These are phyloP conservation scores for Cardiocondyla obscurior DNA, from an alignment of 1,140 invertebrate genomes.

Conservation along the genomic window DNA sequence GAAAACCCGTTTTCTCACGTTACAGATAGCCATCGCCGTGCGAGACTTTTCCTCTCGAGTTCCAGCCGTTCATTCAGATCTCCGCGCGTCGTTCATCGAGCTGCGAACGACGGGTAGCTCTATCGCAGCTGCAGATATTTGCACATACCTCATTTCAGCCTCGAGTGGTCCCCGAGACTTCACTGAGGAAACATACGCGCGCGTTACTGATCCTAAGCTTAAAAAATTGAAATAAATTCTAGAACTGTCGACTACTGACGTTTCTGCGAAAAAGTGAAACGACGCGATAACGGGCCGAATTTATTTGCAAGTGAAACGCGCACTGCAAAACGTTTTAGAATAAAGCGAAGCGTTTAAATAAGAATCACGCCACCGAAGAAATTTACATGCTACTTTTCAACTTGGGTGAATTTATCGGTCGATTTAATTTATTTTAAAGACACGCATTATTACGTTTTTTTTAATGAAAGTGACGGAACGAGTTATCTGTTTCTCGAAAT, in stretches of 20 bases:
- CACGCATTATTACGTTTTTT: neutral
- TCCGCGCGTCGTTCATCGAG: conserved; percentile 6
- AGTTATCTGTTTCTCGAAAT: neutral
- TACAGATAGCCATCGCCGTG: conserved; percentile 61
- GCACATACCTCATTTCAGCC: neutral
- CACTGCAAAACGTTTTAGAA: neutral
- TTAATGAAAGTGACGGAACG: neutral
- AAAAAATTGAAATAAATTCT: neutral
- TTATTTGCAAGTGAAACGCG: neutral
- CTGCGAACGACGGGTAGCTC: neutral
- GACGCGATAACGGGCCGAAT: neutral
- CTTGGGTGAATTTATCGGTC: neutral
- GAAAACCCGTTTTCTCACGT: conserved; percentile 65
- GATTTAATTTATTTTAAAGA: neutral
- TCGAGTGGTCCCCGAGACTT: neutral
- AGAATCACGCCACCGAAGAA: neutral
- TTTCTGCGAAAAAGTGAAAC: neutral
- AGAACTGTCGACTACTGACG: neutral
- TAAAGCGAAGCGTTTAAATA: neutral
- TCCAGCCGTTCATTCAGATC: conserved; percentile 27
- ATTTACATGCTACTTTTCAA: neutral
- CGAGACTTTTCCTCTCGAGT: neutral
- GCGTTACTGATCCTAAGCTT: neutral
- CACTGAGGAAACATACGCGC: neutral
- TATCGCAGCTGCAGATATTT: neutral